Percentiles rank a stretch among this genome's conserved stretches.
phyloP scores from a whole-genome alignment of 30 jellyfish, hydroid and myxozoan genomes.

The Aurelia aurita region DNA sequence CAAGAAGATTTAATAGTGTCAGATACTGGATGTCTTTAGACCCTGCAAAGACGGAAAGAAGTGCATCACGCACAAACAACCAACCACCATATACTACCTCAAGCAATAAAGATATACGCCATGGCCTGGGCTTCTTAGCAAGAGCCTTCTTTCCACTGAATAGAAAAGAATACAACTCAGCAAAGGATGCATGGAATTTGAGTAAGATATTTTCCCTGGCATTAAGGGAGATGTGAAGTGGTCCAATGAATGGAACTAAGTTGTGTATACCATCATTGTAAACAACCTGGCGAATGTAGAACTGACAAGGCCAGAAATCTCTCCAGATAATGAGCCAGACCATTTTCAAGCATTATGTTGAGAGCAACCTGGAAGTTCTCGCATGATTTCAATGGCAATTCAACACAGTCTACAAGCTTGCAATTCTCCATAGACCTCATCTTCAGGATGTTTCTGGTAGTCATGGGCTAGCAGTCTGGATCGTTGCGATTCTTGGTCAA shows the following conservation, averaged over 20 bases:
- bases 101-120: slow-evolving; percentile 32
- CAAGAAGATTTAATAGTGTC: slow-evolving; percentile 3
- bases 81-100: slow-evolving; percentile 36
- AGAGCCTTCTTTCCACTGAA: slow-evolving; percentile 39
- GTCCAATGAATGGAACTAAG: slow-evolving; percentile 12
- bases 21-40: slow-evolving; percentile 19
- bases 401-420: too few species aligned
- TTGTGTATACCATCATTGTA: slow-evolving; percentile 16
- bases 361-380: slow-evolving; percentile 12
- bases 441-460: background rate
- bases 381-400: slow-evolving; percentile 41
- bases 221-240: slow-evolving; percentile 23
- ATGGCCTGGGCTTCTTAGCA: slow-evolving; percentile 46
- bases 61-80: slow-evolving; percentile 19
- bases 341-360: slow-evolving; percentile 10
- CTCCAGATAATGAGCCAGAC: slow-evolving; percentile 28
- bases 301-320: slow-evolving; percentile 36
- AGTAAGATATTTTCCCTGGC: slow-evolving; percentile 1
- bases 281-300: slow-evolving; percentile 44
- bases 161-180: slow-evolving; percentile 5
- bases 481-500: slow-evolving; percentile 18
- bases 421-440: slow-evolving; percentile 45
- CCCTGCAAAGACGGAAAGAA: slow-evolving; percentile 17
- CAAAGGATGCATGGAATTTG: slow-evolving; percentile 18
- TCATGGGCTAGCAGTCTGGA: slow-evolving; percentile 19